phyloP scores from a whole-genome alignment of 2,888 invertebrate genomes.

The Drosophila longiperda region DNA sequence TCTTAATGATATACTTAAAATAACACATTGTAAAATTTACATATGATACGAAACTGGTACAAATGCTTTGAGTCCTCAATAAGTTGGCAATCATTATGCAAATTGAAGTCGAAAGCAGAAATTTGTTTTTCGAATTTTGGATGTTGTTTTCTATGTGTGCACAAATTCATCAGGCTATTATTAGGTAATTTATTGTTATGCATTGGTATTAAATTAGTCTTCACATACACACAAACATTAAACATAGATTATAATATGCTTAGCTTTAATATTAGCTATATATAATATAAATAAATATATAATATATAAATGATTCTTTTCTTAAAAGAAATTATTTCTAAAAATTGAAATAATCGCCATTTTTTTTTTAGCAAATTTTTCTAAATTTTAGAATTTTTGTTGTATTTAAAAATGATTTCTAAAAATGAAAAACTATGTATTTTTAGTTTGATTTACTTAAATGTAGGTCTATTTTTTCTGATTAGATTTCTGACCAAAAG shows the following conservation, averaged over 20 bases:
- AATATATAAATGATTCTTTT: background rate
- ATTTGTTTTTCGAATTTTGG: background rate
- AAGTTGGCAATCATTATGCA: conserved; percentile 16
- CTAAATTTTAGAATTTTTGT: background rate
- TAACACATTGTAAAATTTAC: background rate
- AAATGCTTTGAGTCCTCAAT: conserved; percentile 12
- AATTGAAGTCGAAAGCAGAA: conserved; percentile 27
- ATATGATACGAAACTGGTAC: background rate
- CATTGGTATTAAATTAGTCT: background rate
- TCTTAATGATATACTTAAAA: background rate
- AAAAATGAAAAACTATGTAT: background rate
- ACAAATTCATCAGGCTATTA: background rate
- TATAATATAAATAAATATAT: too few species aligned
- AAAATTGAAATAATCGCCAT: background rate
- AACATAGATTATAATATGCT: background rate
- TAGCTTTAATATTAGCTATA: too few species aligned
- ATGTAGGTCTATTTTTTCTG: background rate
- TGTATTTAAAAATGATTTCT: background rate
- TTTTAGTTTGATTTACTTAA: background rate
- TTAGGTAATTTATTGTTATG: background rate
- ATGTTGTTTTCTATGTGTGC: background rate
- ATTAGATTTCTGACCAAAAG: background rate
- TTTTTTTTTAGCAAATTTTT: background rate
- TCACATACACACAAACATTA: background rate
- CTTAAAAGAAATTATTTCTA: too few species aligned